These are phyloP conservation scores for Tetranychus piercei DNA, from an alignment of 2,888 invertebrate genomes.

Conservation along the genomic window DNA sequence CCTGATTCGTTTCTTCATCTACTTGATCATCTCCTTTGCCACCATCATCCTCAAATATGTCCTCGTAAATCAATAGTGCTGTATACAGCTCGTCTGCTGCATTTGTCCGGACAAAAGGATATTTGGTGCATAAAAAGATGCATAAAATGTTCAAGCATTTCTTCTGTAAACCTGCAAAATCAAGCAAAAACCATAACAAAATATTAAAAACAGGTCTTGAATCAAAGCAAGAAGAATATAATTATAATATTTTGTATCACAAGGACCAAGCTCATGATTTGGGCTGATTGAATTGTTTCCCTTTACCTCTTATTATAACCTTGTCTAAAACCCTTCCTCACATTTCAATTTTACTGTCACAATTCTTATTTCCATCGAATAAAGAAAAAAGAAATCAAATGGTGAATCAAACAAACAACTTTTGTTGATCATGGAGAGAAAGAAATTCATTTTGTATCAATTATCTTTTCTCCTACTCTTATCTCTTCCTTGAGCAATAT, in stretches of 20 bases:
- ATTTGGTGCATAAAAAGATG: constrained; percentile 5
- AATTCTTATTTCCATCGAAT: not conserved
- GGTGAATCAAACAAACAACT: too few species aligned
- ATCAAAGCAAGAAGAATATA: not conserved
- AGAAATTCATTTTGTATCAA: too few species aligned
- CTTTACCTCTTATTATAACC: too few species aligned
- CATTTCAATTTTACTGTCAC: not conserved
- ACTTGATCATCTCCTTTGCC: not conserved
- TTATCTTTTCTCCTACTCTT: too few species aligned
- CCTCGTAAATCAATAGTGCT: not conserved
- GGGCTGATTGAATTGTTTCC: too few species aligned
- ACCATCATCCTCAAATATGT: constrained; percentile 2
- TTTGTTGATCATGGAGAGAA: too few species aligned
- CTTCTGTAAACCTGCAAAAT: not conserved
- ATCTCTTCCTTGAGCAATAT: too few species aligned
- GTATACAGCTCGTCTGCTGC: constrained; percentile 1
- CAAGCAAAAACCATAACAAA: not conserved
- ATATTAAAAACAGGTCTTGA: not conserved
- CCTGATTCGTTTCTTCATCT: not conserved
- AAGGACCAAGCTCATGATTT: not conserved
- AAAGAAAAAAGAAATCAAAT: too few species aligned
- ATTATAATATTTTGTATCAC: not conserved
- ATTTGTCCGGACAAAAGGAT: not conserved
- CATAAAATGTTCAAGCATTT: not conserved
- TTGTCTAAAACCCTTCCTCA: not conserved